Percentiles rank a stretch among this genome's conserved stretches.
These are phyloP conservation scores for Pangasianodon gigas DNA, from an alignment of 2,113 vertebrate species.

Conservation along the genomic window DNA sequence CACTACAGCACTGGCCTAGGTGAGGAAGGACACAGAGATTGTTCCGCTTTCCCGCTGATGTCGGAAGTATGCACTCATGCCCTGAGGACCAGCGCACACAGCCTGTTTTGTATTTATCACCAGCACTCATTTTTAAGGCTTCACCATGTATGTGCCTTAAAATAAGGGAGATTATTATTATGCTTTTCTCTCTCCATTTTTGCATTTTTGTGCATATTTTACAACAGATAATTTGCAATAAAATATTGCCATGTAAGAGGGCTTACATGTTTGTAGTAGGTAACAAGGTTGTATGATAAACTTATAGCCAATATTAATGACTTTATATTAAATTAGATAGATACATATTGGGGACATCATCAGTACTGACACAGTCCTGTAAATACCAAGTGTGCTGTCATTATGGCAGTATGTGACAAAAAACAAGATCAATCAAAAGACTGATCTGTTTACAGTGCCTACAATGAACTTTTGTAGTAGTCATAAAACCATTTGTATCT, in stretches of 20 bases:
- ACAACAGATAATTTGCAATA: slow-evolving; percentile 24
- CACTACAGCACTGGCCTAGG: not conserved
- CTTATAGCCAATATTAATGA: not conserved
- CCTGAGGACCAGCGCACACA: not conserved
- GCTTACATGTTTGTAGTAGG: not conserved
- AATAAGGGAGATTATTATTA: slow-evolving; percentile 1
- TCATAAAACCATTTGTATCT: slow-evolving; percentile 6
- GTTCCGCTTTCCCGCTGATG: not conserved
- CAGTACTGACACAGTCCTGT: not conserved
- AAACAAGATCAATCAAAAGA: not conserved
- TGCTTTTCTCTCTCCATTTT: slow-evolving; percentile 19
- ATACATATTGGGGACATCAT: not conserved
- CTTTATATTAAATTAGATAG: not conserved
- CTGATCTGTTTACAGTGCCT: not conserved
- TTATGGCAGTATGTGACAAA: not conserved
- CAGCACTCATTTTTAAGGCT: slow-evolving; percentile 29
- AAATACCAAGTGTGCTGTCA: not conserved
- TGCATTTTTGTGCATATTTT: slow-evolving; percentile 26
- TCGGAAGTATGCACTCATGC: slow-evolving; percentile 21
- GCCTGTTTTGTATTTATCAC: slow-evolving; percentile 34
- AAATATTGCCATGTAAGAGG: not conserved
- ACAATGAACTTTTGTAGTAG: not conserved
- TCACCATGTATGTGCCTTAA: slow-evolving; percentile 41
- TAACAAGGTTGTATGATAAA: slow-evolving; percentile 19
- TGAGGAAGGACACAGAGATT: not conserved